Evolutionary conservation across 1,140 invertebrate genomes (phyloP).

Genomic region (Papilio helenus): DNA sequence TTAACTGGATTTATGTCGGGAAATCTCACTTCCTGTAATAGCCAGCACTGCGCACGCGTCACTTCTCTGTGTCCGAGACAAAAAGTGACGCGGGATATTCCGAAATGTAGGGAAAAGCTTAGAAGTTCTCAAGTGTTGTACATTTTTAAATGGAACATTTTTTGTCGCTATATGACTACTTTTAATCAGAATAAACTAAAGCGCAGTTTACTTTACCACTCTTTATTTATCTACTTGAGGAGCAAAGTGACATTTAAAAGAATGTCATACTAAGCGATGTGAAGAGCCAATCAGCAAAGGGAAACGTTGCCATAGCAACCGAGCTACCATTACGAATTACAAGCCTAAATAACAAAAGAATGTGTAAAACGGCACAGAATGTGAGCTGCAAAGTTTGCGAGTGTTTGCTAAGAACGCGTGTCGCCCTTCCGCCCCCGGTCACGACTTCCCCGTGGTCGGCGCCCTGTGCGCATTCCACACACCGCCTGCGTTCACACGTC

Average conservation of each 20-base stretch:
- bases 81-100: constrained; percentile 9
- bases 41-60: not conserved
- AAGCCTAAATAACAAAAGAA: not conserved
- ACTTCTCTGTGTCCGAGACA: not conserved
- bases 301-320: not conserved
- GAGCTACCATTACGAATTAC: not conserved
- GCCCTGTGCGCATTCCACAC: constrained; percentile 23
- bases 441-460: constrained; percentile 12
- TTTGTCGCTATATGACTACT: not conserved
- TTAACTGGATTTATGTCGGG: not conserved
- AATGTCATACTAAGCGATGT: not conserved
- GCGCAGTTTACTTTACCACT: not conserved
- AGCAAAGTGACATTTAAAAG: not conserved
- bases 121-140: not conserved
- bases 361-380: not conserved
- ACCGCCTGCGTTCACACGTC: too few relatives aligned
- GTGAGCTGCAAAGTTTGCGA: constrained; percentile 2
- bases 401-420: not conserved
- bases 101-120: not conserved
- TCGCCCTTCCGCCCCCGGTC: constrained; percentile 30
- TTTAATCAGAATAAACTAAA: too few relatives aligned
- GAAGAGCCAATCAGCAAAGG: not conserved
- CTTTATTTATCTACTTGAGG: not conserved
- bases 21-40: constrained; percentile 3
- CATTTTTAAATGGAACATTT: not conserved